Percentiles rank a stretch among this genome's conserved stretches.
Conservation (phyloP, 2,113 vertebrate genomes). For the Phyllostomus discolor region DNA sequence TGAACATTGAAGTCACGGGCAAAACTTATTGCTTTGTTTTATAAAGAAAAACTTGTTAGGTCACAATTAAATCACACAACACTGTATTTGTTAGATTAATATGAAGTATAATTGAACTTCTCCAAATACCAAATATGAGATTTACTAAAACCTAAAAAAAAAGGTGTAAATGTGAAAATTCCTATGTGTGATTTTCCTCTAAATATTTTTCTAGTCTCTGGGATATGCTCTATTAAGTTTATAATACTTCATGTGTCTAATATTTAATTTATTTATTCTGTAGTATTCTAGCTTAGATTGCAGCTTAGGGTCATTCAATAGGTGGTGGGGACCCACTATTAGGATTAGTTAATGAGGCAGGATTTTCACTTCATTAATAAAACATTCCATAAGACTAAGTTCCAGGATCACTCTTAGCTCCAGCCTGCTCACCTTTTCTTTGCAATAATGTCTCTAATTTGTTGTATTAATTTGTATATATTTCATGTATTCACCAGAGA, state of each 20-base stretch:
- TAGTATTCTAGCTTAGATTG: slow-evolving; percentile 12
- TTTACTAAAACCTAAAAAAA: background rate
- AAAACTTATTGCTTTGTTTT: background rate
- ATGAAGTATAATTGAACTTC: background rate
- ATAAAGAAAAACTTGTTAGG: background rate
- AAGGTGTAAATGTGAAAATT: background rate
- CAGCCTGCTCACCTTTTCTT: slow-evolving; percentile 74
- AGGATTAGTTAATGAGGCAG: slow-evolving; percentile 67
- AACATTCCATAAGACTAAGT: slow-evolving; percentile 54
- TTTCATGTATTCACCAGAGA: slow-evolving; percentile 77
- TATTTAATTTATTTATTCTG: slow-evolving; percentile 1
- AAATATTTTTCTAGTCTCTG: background rate
- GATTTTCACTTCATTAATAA: slow-evolving; percentile 74
- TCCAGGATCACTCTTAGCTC: slow-evolving; percentile 61
- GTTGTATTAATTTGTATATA: slow-evolving; percentile 80
- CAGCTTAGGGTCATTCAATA: background rate
- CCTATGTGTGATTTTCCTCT: background rate
- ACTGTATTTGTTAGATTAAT: background rate
- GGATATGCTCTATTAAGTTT: background rate
- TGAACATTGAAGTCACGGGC: background rate
- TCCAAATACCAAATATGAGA: background rate
- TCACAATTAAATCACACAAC: background rate
- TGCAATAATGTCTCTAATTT: slow-evolving; percentile 72
- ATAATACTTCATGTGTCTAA: background rate
- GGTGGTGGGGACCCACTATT: background rate